Percentiles rank a stretch among this genome's conserved stretches.
Conservation (phyloP, 2,113 vertebrate species). For the Anhinga anhinga region DNA sequence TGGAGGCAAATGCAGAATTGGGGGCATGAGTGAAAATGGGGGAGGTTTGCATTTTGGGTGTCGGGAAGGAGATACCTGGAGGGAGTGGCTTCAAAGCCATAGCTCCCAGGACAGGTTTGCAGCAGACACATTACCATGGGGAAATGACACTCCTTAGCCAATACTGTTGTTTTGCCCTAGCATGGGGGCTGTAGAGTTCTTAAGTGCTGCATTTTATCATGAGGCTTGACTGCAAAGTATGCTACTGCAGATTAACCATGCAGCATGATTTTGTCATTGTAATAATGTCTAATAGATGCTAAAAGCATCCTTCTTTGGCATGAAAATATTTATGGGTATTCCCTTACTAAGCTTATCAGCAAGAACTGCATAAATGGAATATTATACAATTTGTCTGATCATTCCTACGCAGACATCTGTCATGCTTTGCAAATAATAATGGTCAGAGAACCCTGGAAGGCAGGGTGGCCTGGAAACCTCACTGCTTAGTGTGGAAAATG, state of each 20-base stretch:
- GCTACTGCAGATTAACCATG: not conserved
- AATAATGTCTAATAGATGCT: not conserved
- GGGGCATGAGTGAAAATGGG: not conserved
- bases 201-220: accelerated
- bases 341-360: not conserved
- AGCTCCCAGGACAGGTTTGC: not conserved
- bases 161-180: not conserved
- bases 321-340: not conserved
- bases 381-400: constrained; percentile 16
- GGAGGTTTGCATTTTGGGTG: not conserved
- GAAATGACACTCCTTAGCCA: not conserved
- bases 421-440: not conserved
- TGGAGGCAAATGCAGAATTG: not conserved
- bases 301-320: not conserved
- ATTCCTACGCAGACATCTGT: not conserved
- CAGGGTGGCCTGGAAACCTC: not conserved
- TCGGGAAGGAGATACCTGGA: not conserved
- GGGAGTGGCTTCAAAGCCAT: not conserved
- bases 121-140: accelerated
- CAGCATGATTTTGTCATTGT: not conserved
- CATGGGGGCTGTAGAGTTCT: not conserved
- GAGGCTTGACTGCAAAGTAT: not conserved
- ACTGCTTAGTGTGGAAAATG: not conserved
- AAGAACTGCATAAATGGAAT: not conserved
- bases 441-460: not conserved